Evolutionary conservation across 2,113 vertebrate genomes (phyloP).

Genomic region (Gobio gobio): DNA sequence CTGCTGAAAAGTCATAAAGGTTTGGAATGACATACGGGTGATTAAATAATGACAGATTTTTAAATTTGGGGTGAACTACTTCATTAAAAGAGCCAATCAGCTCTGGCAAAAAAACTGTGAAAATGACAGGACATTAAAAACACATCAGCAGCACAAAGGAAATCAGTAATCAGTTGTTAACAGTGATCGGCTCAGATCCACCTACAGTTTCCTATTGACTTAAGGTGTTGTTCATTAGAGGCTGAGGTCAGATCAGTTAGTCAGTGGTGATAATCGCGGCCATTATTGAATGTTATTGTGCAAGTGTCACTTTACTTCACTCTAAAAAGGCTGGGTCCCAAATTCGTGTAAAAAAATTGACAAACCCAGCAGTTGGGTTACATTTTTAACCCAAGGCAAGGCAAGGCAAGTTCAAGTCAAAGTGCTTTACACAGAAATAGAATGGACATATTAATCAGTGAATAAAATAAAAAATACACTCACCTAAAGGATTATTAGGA

Average conservation of each 20-base stretch:
- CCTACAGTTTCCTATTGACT: background rate
- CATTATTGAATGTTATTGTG: too few relatives aligned
- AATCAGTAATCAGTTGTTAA: background rate
- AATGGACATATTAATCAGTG: too few relatives aligned
- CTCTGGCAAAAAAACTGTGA: background rate
- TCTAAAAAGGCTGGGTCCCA: too few relatives aligned
- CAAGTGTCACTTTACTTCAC: too few relatives aligned
- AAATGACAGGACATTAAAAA: slow-evolving; percentile 9
- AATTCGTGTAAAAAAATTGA: too few relatives aligned
- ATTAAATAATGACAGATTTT: background rate
- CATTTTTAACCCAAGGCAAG: too few relatives aligned
- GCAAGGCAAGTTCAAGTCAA: too few relatives aligned
- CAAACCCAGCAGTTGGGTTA: too few relatives aligned
- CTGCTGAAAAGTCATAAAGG: background rate
- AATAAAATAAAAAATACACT: too few relatives aligned
- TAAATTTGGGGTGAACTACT: background rate
- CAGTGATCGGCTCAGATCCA: slow-evolving; percentile 7
- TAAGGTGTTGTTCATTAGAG: background rate
- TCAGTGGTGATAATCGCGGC: background rate
- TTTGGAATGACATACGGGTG: background rate
- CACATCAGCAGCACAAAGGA: background rate
- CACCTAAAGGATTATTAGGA: too few relatives aligned
- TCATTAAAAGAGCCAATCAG: background rate
- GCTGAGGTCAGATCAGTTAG: background rate
- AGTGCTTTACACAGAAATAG: too few relatives aligned